phyloP scores from a whole-genome alignment of 2,113 vertebrate species.

The Hucho hucho region DNA sequence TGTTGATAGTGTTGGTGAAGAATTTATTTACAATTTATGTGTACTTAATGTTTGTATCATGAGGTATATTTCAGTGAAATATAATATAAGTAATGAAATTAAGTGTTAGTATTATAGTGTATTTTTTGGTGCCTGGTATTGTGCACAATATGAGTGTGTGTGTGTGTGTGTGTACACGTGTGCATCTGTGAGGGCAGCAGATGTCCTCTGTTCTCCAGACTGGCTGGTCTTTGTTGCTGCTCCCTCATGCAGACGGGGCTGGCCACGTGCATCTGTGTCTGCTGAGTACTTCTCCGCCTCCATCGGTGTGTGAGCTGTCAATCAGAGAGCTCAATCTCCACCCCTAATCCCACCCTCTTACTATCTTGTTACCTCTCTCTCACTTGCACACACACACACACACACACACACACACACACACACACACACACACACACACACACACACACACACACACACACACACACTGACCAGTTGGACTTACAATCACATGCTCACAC shows the following conservation, averaged over 20 bases:
- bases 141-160: constrained; percentile 21
- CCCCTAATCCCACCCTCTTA: constrained; percentile 35
- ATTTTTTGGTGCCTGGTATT: neutral
- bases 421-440: too few relatives aligned
- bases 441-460: too few relatives aligned
- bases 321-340: constrained; percentile 49
- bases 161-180: constrained; percentile 6
- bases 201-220: constrained; percentile 60
- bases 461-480: neutral
- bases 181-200: constrained; percentile 54
- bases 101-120: too few relatives aligned
- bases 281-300: constrained; percentile 47
- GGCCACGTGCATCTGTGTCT: constrained; percentile 68
- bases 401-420: neutral
- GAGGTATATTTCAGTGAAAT: neutral
- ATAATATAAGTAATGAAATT: too few relatives aligned
- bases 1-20: constrained; percentile 57
- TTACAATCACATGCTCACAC: constrained; percentile 3
- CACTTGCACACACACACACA: neutral
- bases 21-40: neutral
- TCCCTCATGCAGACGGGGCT: constrained; percentile 64
- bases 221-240: constrained; percentile 72
- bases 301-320: constrained; percentile 56
- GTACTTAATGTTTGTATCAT: neutral
- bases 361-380: constrained; percentile 19